Evolutionary conservation across 37 sponge, comb jelly and placozoan species (phyloP).

Genomic region (Cladorhizidae sp.): DNA sequence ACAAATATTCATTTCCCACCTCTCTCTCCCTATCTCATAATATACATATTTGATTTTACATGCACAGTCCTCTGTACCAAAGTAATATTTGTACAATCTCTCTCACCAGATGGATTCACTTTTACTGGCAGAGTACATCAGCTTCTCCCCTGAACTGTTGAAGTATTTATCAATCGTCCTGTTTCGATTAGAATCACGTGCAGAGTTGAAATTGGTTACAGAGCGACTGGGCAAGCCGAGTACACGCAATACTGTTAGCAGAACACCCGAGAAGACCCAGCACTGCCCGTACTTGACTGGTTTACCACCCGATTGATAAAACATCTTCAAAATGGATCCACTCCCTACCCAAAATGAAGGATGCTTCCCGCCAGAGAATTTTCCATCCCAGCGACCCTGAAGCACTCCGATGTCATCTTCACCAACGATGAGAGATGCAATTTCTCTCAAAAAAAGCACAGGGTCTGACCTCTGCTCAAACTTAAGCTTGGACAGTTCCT

Average conservation of each 20-base stretch:
- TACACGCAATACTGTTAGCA: constrained; percentile 39
- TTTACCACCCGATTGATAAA: constrained; percentile 17
- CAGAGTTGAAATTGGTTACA: constrained; percentile 79
- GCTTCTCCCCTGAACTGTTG: constrained; percentile 21
- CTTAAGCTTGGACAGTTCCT: constrained; percentile 14
- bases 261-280: constrained; percentile 81
- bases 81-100: too few relatives aligned
- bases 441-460: constrained; percentile 38
- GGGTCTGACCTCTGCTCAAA: constrained; percentile 49
- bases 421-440: constrained; percentile 55
- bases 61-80: too few relatives aligned
- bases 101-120: constrained; percentile 40
- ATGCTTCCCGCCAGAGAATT: constrained; percentile 36
- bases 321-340: constrained; percentile 55
- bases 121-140: constrained; percentile 39
- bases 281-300: constrained; percentile 80
- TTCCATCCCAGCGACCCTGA: constrained; percentile 59
- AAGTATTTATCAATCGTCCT: constrained; percentile 57
- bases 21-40: too few relatives aligned
- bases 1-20: too few relatives aligned
- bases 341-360: constrained; percentile 63
- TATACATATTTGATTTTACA: too few relatives aligned
- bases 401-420: constrained; percentile 50
- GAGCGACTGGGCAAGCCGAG: constrained; percentile 72
- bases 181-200: constrained; percentile 64